Base-by-base conservation (phyloP, 2,797 vertebrate genomes). In the Anguilla pacifica region DNA sequence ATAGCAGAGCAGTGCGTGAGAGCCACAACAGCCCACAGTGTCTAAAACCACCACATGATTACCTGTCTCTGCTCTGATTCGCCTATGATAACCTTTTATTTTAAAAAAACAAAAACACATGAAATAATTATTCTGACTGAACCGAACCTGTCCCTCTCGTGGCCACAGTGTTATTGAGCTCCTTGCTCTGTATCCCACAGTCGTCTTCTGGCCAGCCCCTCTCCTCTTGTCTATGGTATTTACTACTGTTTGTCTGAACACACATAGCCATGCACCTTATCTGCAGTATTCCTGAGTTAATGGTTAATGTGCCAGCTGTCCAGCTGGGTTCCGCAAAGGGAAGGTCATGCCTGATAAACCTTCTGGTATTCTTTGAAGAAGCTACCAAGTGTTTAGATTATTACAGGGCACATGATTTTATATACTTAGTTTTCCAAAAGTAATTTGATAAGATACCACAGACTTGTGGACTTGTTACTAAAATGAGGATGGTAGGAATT, bases 1-100 rank as follows among this genome's bases (percentile, higher is more conserved):
- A 92, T 88, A 72, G 88, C 89, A 0, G 39, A 85, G 15, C 28
- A 70, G 49, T 88, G 83, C 17, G 83, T 61, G 22, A 91, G 2
- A 11, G 83, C 61, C 22, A 87, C 90, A 53, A 88, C 22, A 51
- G 94, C 61, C 88, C 93, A 94, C 55, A 94, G 57, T 0, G 11
- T 84, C 79, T 91, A 83, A 85, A 85, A 19, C 64, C 72, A 77
- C 57, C 25, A 74, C 88, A 88, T 92, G n/a, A 25, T 87, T 35
- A 6, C 28, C 19, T 22, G n/a, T 6, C 87, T 51, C 19, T 31
- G 31, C 49, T 22, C 2, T 17, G 19, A 35, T 55, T 25, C 0
- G 17, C 57, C 39, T 70, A 11, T 64, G 70, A 28, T 31, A 31
- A 49, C 74, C 19, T 43, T 31, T 43, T 55, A 11, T 72, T 46